These are phyloP conservation scores for Lobophora halterata DNA, from an alignment of 2,888 invertebrate genomes.

Conservation along the genomic window DNA sequence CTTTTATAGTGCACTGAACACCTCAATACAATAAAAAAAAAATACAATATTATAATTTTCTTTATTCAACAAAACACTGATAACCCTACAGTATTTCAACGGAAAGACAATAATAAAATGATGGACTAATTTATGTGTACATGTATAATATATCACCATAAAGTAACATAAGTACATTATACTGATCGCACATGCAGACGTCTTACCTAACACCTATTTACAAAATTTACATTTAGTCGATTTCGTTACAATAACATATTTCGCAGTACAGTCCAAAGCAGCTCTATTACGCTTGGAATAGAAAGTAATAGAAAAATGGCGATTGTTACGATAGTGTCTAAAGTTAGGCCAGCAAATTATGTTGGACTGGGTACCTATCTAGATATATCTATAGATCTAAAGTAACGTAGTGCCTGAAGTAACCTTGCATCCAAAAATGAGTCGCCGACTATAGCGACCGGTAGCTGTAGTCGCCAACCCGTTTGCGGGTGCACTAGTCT, in stretches of 20 bases:
- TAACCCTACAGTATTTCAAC: slow-evolving; percentile 8
- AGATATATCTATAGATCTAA: too few relatives aligned
- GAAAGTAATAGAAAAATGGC: too few relatives aligned
- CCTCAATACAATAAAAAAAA: slow-evolving; percentile 2
- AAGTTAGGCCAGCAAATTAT: too few relatives aligned
- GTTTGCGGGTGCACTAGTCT: too few relatives aligned
- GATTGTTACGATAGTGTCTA: too few relatives aligned
- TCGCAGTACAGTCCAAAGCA: not conserved
- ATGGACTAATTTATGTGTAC: slow-evolving; percentile 11
- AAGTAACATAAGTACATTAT: slow-evolving; percentile 4
- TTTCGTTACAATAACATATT: slow-evolving; percentile 16
- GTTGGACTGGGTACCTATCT: too few relatives aligned
- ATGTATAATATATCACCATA: slow-evolving; percentile 14
- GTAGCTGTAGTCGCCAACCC: too few relatives aligned
- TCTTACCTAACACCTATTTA: slow-evolving; percentile 64
- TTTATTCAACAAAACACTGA: slow-evolving; percentile 14
- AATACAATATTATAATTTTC: slow-evolving; percentile 2
- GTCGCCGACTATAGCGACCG: too few relatives aligned
- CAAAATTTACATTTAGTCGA: slow-evolving; percentile 61
- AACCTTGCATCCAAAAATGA: too few relatives aligned
- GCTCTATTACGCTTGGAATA: too few relatives aligned
- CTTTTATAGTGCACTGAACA: not conserved
- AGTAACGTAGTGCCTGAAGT: too few relatives aligned
- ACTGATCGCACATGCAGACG: slow-evolving; percentile 17
- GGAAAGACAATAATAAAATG: slow-evolving; percentile 15